A percentile compares a stretch with the other conserved stretches of the same genome.
These are phyloP conservation scores for Oenanthe melanoleuca DNA, from an alignment of 2,113 vertebrate species.

Conservation along the genomic window DNA sequence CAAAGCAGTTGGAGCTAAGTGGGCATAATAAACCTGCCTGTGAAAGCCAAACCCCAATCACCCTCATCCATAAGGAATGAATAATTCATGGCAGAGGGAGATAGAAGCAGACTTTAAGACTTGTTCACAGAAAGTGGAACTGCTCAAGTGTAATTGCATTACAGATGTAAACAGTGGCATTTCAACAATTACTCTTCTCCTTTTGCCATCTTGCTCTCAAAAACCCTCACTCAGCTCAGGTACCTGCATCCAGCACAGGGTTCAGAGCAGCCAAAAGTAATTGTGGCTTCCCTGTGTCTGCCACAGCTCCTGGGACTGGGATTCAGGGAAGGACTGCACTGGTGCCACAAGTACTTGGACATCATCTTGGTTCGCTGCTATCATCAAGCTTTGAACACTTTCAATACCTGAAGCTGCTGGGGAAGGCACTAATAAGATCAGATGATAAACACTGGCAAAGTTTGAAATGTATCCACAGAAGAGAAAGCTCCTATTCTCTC, in stretches of 20 bases:
- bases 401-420: neutral
- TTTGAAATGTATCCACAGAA: neutral
- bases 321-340: neutral
- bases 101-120: neutral
- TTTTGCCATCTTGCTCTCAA: neutral
- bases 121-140: constrained; percentile 40
- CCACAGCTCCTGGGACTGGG: neutral
- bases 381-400: neutral
- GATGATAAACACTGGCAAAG: neutral
- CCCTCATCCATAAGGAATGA: constrained; percentile 33
- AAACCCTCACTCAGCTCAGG: neutral
- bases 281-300: neutral
- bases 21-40: constrained; percentile 35
- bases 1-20: constrained; percentile 50
- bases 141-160: constrained; percentile 22
- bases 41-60: constrained; percentile 46
- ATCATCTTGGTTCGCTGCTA: neutral
- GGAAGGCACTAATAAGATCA: neutral
- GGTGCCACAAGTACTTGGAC: neutral
- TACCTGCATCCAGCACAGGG: neutral
- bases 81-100: constrained; percentile 40
- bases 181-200: constrained; percentile 13
- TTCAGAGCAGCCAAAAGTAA: neutral
- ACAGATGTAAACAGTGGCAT: constrained; percentile 26
- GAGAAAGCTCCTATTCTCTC: neutral